A percentile compares a stretch with the other conserved stretches of the same genome.
phyloP scores from a whole-genome alignment of 2,888 invertebrate genomes.

The Bhutanitis thaidina region DNA sequence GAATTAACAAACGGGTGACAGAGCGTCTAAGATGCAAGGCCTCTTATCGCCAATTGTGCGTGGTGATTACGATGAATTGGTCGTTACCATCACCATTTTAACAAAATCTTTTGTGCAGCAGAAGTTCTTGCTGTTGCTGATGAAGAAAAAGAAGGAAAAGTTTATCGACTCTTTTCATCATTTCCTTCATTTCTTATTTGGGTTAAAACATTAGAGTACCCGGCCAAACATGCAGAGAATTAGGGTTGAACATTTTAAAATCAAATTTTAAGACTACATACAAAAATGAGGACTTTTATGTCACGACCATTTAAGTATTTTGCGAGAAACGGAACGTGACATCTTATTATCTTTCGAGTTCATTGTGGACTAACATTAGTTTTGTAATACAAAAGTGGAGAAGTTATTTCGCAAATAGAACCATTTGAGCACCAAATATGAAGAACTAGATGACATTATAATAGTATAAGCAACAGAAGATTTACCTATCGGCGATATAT shows the following conservation, averaged over 20 bases:
- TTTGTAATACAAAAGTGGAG: slow-evolving; percentile 19
- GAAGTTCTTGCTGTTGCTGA: too few species aligned
- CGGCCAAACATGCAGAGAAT: slow-evolving; percentile 5
- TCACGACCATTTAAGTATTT: slow-evolving; percentile 18
- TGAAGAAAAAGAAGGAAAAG: too few species aligned
- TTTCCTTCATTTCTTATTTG: slow-evolving; percentile 1
- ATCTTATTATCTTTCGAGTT: slow-evolving; percentile 6
- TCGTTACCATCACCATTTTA: too few species aligned
- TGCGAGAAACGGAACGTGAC: slow-evolving; percentile 41
- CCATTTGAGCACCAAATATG: slow-evolving; percentile 13
- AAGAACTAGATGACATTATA: neutral
- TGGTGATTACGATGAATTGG: too few species aligned
- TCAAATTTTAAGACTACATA: neutral
- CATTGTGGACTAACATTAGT: slow-evolving; percentile 18
- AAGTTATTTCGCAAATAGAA: slow-evolving; percentile 14
- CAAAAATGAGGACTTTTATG: slow-evolving; percentile 15
- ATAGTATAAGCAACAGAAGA: too few species aligned
- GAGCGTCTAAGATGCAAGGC: too few species aligned
- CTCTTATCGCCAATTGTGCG: too few species aligned
- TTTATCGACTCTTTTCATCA: neutral
- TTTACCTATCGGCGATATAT: too few species aligned
- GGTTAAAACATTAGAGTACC: neutral
- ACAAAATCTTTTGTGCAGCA: too few species aligned
- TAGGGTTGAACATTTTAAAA: slow-evolving; percentile 17
- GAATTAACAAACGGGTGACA: too few species aligned